These are phyloP conservation scores for Xiphophorus couchianus DNA, from an alignment of 2,113 vertebrate species.

Conservation along the genomic window DNA sequence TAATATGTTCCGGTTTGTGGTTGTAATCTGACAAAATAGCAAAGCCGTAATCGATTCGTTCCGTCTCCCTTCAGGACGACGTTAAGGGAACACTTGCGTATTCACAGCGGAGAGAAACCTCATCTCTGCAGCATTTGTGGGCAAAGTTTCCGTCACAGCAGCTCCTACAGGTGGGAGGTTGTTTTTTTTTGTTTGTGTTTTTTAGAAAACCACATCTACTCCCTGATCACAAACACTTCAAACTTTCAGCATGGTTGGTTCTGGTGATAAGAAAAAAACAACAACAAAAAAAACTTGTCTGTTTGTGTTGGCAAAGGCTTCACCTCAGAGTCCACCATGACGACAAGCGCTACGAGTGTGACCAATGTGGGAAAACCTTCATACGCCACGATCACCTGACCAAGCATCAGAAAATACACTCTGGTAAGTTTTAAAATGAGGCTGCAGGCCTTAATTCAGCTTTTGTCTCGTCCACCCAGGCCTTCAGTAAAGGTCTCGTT, in stretches of 20 bases:
- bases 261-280: neutral
- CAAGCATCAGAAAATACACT: constrained; percentile 98
- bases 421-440: constrained; percentile 78
- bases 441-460: accelerated
- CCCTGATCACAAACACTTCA: neutral
- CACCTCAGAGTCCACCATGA: constrained; percentile 96
- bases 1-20: no score
- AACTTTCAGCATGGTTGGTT: neutral
- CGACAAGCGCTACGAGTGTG: constrained; percentile 97
- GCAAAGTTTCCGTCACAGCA: constrained; percentile 96
- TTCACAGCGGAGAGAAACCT: constrained; percentile 98
- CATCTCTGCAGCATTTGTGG: constrained; percentile 98
- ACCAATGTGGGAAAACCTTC: constrained; percentile 97
- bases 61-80: constrained; percentile 84
- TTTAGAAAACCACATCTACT: no score
- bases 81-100: constrained; percentile 93
- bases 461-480: accelerated
- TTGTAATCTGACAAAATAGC: no score
- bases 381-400: constrained; percentile 97
- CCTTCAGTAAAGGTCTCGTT: accelerated
- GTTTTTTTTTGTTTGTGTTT: no score
- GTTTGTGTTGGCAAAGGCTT: constrained; percentile 77
- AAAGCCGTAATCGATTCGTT: neutral
- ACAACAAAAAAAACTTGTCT: no score
- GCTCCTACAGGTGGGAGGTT: constrained; percentile 90